Evolutionary conservation across 2,113 vertebrate genomes (phyloP).

Genomic region (Gallinago paraguaiae): DNA sequence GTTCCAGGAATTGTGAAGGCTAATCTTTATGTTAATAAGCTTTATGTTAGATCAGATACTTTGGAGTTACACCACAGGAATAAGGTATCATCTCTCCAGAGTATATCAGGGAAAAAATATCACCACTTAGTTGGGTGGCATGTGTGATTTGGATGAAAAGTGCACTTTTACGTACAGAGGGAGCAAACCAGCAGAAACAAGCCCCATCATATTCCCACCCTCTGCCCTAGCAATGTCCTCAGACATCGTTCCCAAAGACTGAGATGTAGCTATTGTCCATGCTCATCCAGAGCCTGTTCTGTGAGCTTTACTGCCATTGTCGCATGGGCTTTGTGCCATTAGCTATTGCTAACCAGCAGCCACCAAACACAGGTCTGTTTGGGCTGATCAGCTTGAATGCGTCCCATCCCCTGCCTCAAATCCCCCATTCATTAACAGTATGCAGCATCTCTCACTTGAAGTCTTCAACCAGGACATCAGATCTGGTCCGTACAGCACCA

Average conservation of each 20-base stretch:
- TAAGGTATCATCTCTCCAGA: neutral
- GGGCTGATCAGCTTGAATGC: neutral
- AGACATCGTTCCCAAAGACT: neutral
- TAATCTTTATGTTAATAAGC: neutral
- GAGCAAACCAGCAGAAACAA: neutral
- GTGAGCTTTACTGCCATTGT: neutral
- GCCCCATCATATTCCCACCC: neutral
- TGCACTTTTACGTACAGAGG: neutral
- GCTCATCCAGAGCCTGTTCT: neutral
- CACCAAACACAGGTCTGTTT: neutral
- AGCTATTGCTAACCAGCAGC: neutral
- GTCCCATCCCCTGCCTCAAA: neutral
- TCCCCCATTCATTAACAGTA: neutral
- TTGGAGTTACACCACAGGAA: neutral
- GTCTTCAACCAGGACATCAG: neutral
- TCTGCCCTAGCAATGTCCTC: neutral
- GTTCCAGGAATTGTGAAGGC: neutral
- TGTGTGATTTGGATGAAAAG: neutral
- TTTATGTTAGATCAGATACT: neutral
- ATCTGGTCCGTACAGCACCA: neutral
- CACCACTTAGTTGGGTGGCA: neutral
- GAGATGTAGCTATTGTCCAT: neutral
- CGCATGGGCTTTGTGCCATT: neutral
- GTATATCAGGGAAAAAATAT: neutral
- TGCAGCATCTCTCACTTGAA: neutral